Evolutionary conservation across 2,888 invertebrate genomes (phyloP), one percentile per base, ranked within the genome.

Genomic region (Macaria liturata): DNA sequence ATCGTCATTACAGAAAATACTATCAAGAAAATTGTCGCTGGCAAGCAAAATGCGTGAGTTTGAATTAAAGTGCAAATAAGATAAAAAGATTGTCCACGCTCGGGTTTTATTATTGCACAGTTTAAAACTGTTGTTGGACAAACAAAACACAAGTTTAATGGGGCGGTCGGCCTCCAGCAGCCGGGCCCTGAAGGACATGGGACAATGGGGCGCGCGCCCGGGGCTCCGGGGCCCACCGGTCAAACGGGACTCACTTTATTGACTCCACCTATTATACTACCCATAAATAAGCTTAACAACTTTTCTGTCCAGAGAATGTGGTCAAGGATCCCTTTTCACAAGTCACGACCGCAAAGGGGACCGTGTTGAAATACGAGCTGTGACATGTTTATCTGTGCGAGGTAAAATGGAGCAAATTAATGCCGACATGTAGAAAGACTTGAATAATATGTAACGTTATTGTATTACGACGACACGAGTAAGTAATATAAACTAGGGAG

Each of bases 211-310:
- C 73, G 76, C 72, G 76, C 73, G 80, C 74, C 74, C 70, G 64
- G 61, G 20, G 20, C 20, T 20, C 20, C 65, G 67, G 72, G 63
- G 66, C 66, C 71, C 75, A 72, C 74, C 67, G 68, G 71, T 76
- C 70, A 68, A 78, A 85, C 81, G 77, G 81, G 81, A 77, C 76
- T 70, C 72, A 76, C 64, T 67, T 73, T 80, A 78, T 80, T 83
- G 75, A 79, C 74, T 63, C 54, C 62, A 71, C 55, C 64, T 65
- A 75, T 75, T 76, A 81, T 76, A 66, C 69, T 65, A 63, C 61
- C 75, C 80, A 74, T 84, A 85, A 84, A 84, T 84, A 80, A 79
- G 62, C 72, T 79, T 78, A 76, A 81, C 79, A 78, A 74, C 76
- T 76, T 78, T 51, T 70, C 67, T 74, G 64, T 66, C 70, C 67